A percentile compares a stretch with the other conserved stretches of the same genome.
Evolutionary conservation across 2,113 vertebrate species (phyloP).

Genomic region (Eidolon helvum): DNA sequence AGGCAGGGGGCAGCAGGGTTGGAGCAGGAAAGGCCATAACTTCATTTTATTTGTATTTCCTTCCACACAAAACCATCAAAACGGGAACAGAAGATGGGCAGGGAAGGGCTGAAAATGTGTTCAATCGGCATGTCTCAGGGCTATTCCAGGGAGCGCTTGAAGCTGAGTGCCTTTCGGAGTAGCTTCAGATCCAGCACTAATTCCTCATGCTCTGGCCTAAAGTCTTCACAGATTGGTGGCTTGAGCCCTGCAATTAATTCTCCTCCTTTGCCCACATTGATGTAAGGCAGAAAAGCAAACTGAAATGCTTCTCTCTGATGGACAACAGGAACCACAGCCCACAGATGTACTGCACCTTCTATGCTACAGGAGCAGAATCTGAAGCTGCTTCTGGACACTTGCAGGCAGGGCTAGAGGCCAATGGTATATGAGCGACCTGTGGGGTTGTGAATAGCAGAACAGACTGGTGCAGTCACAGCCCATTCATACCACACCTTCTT

Average conservation of each 20-base stretch:
- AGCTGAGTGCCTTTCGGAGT: not conserved
- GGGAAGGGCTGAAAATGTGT: conserved; percentile 24
- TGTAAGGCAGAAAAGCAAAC: conserved; percentile 49
- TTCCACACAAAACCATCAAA: conserved; percentile 71
- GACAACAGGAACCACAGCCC: not conserved
- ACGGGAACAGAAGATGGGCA: conserved; percentile 52
- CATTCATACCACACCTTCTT: conserved; percentile 98
- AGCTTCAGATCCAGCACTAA: conserved; percentile 37
- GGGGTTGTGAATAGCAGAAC: conserved; percentile 95
- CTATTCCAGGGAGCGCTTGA: conserved; percentile 25
- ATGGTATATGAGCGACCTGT: conserved; percentile 96
- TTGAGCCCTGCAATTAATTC: conserved; percentile 23
- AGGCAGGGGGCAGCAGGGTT: not conserved
- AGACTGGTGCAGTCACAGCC: conserved; percentile 92
- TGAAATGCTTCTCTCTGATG: conserved; percentile 32
- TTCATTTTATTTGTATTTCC: conserved; percentile 75
- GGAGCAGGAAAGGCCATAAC: conserved; percentile 50
- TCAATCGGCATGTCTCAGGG: conserved; percentile 39
- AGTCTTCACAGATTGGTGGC: conserved; percentile 26
- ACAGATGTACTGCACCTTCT: conserved; percentile 42
- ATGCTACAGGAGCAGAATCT: conserved; percentile 41
- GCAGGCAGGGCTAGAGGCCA: conserved; percentile 84
- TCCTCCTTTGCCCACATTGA: conserved; percentile 54
- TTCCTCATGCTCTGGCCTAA: not conserved
- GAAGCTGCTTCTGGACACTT: conserved; percentile 32